phyloP scores from a whole-genome alignment of 1,140 invertebrate genomes.

The Drosophila sproati region DNA sequence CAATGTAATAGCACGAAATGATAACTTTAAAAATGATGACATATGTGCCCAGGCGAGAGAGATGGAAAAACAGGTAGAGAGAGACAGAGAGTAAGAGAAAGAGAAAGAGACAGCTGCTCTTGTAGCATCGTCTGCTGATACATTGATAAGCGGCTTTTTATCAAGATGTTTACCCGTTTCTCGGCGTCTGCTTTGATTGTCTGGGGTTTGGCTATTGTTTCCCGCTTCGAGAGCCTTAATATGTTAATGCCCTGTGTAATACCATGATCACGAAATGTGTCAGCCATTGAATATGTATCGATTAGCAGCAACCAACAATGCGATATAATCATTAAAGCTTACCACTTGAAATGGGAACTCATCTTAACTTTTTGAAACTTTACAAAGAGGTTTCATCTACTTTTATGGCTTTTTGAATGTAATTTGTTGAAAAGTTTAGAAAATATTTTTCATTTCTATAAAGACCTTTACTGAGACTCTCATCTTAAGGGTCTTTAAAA shows the following conservation, averaged over 20 bases:
- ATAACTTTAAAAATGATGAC: conserved; percentile 21
- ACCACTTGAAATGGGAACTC: no score
- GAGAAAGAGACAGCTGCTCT: not conserved
- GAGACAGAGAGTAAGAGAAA: not conserved
- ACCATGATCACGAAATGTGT: not conserved
- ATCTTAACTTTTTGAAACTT: no score
- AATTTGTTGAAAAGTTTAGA: no score
- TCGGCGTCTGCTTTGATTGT: conserved; percentile 16
- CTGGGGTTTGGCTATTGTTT: conserved; percentile 2
- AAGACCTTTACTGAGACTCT: no score
- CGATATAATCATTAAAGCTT: no score
- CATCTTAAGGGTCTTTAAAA: no score
- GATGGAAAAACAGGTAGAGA: not conserved
- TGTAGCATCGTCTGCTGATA: not conserved
- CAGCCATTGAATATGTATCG: not conserved
- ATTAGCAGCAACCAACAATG: no score
- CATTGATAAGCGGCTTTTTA: conserved; percentile 14
- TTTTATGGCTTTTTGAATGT: no score
- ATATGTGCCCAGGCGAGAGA: not conserved
- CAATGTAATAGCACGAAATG: not conserved
- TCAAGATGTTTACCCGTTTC: conserved; percentile 17
- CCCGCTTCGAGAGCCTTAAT: not conserved
- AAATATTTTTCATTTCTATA: no score
- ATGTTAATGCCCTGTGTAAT: not conserved
- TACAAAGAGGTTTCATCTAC: no score